phyloP scores from a whole-genome alignment of 2,113 vertebrate genomes.

The Lepidothrix coronata region DNA sequence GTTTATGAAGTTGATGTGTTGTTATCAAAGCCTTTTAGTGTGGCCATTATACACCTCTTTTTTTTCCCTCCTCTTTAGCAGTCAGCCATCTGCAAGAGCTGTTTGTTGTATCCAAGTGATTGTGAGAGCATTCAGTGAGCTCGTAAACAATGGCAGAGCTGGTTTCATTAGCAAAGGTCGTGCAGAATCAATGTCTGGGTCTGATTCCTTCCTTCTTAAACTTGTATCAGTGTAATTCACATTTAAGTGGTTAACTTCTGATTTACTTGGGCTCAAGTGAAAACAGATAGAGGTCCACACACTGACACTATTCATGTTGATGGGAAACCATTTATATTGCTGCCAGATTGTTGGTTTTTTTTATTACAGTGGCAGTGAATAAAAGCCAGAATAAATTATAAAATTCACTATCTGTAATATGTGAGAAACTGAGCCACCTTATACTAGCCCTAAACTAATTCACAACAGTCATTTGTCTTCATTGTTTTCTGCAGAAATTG shows the following conservation, averaged over 20 bases:
- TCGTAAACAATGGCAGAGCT: constrained; percentile 6
- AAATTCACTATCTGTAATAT: background rate
- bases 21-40: constrained; percentile 36
- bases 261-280: constrained; percentile 10
- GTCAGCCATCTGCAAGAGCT: constrained; percentile 34
- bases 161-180: background rate
- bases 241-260: constrained; percentile 23
- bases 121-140: background rate
- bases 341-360: background rate
- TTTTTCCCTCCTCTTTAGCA: background rate
- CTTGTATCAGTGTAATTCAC: background rate
- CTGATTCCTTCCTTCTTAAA: background rate
- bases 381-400: constrained; percentile 29
- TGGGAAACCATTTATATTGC: constrained; percentile 8
- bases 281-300: background rate
- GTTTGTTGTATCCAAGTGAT: constrained; percentile 14
- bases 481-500: constrained; percentile 23
- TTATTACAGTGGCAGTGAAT: constrained; percentile 39
- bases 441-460: background rate
- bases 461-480: background rate
- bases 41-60: constrained; percentile 2
- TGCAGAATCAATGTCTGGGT: background rate
- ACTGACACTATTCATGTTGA: constrained; percentile 5
- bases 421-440: background rate
- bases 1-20: constrained; percentile 48